A percentile compares a stretch with the other conserved stretches of the same genome.
Evolutionary conservation across 2,113 vertebrate genomes (phyloP).

Genomic region (Catharus minimus): DNA sequence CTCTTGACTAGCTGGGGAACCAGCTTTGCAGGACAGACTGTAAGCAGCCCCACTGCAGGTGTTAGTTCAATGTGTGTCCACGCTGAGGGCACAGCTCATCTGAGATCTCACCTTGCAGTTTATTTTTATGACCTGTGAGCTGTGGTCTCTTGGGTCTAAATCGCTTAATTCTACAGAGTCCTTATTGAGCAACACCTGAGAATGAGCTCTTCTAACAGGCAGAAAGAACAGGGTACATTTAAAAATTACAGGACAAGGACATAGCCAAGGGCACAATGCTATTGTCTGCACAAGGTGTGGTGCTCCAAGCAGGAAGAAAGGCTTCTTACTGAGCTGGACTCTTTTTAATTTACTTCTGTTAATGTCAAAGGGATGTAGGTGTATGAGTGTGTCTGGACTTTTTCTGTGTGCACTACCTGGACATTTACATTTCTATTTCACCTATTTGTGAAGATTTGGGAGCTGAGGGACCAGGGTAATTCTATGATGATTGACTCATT

Average conservation of each 20-base stretch:
- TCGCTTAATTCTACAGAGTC: background rate
- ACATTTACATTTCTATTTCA: background rate
- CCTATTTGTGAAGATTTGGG: background rate
- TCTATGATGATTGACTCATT: background rate
- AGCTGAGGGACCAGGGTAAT: background rate
- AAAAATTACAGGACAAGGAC: background rate
- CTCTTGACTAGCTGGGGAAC: background rate
- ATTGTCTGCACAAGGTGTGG: background rate
- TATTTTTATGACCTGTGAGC: background rate
- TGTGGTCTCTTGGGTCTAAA: background rate
- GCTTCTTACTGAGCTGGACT: background rate
- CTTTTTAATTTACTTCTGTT: background rate
- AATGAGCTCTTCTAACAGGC: background rate
- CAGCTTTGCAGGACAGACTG: background rate
- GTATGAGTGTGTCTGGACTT: background rate
- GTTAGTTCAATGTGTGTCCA: background rate
- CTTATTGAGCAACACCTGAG: background rate
- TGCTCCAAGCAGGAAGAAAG: background rate
- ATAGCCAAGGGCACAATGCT: fast-evolving
- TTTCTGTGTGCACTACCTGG: background rate
- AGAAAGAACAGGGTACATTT: background rate
- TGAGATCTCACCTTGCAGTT: background rate
- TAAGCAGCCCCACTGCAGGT: background rate
- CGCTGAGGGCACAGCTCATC: background rate
- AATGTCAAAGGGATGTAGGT: background rate